Evolutionary conservation across 1,140 invertebrate species (phyloP), one percentile per base, ranked within the genome.

Genomic region (Agraylea sexmaculata): DNA sequence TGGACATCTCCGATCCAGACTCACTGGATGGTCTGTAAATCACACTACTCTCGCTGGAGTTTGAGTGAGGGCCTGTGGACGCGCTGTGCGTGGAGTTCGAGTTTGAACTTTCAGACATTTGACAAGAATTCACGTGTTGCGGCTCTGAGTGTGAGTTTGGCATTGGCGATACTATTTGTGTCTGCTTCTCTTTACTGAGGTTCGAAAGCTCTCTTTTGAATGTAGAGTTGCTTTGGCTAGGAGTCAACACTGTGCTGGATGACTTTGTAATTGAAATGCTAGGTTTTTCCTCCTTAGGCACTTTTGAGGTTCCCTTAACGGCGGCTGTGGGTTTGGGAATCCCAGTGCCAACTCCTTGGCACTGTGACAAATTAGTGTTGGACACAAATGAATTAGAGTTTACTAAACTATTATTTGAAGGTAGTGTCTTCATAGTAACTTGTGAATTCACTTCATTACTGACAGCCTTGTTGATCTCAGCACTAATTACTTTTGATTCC

Each of bases 291-390:
- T 68, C 64, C 56, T 66, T 66, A 13, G 65, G 68, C 38, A 74
- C 68, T 64, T 83, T 84, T 25, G 74, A 75, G 2, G 81, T 87
- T 47, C 87, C 87, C 70, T 90, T 91, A 3, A 92, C 83, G 40
- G 87, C 80, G 10, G 86, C 84, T 12, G 84, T 89, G 3, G 87
- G 87, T 63, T 91, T 91, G 1, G 87, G 87, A 52, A 91, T 83
- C 11, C 82, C 82, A 6, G 81, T 87, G 4, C 43, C 42, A 28
- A 39, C 40, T 16, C 59, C 58, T 48, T 58, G 59, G 47, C 55
- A 59, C 16, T 53, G 49, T 17, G 57, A 51, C 37, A 54, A 39
- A 32, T 51, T 53, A 4, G 37, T 37, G 17, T 41, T 44, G 1
- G 47, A 42, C 13, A 39, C 40, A 37, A 47, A 46, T 11, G 48